Evolutionary conservation across 2,888 invertebrate species (phyloP).

Genomic region (Phrixothrix hirtus): DNA sequence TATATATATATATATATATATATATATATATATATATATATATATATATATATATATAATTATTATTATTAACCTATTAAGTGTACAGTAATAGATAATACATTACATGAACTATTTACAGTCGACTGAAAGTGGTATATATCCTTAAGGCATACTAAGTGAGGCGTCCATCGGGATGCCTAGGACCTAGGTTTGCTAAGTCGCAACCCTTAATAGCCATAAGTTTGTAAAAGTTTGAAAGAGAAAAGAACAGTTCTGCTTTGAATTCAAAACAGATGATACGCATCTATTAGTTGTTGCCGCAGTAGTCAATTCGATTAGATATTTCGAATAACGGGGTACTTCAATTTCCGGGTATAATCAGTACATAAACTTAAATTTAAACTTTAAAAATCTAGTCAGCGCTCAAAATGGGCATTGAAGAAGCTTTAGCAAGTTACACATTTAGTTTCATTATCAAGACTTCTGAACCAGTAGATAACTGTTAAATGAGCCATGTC

Average conservation of each 20-base stretch:
- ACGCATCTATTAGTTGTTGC: constrained; percentile 31
- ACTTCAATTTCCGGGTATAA: constrained; percentile 44
- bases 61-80: too few species aligned
- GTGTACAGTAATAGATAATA: too few species aligned
- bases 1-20: too few species aligned
- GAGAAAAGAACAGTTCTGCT: constrained; percentile 27
- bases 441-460: constrained; percentile 44
- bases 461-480: constrained; percentile 37
- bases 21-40: too few species aligned
- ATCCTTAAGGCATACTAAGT: constrained; percentile 33
- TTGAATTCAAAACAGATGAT: constrained; percentile 34
- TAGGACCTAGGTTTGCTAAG: constrained; percentile 15
- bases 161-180: constrained; percentile 11
- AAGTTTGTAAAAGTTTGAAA: constrained; percentile 30
- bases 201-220: constrained; percentile 23
- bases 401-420: constrained; percentile 44
- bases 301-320: constrained; percentile 30
- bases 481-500: constrained; percentile 46
- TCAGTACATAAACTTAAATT: constrained; percentile 42
- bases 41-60: too few species aligned
- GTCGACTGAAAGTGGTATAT: constrained; percentile 34
- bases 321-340: constrained; percentile 31
- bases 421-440: constrained; percentile 43
- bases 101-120: constrained; percentile 35
- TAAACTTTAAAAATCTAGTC: constrained; percentile 42